phyloP scores from a whole-genome alignment of 2,113 vertebrate genomes.

The Clarias gariepinus region DNA sequence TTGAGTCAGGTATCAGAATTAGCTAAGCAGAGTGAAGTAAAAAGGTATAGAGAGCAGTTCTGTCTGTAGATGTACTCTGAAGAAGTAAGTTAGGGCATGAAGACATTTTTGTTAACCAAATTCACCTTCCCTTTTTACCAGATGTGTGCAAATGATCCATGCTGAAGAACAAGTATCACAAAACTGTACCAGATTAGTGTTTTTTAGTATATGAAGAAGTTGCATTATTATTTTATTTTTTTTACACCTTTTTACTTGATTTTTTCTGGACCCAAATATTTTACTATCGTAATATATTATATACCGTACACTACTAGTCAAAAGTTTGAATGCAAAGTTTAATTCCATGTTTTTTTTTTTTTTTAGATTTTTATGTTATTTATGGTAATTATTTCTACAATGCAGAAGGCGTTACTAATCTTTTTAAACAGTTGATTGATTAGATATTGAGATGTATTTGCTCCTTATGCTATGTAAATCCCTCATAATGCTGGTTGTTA shows the following conservation, averaged over 20 bases:
- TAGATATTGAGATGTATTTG: too few species aligned
- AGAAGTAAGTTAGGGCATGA: not conserved
- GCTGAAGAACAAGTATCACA: not conserved
- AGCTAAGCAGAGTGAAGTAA: not conserved
- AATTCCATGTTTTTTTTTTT: too few species aligned
- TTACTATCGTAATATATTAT: not conserved
- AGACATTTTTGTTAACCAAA: slow-evolving; percentile 14
- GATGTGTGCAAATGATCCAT: not conserved
- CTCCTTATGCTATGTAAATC: too few species aligned
- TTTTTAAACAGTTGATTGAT: too few species aligned
- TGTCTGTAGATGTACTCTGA: not conserved
- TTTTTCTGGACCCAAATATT: not conserved
- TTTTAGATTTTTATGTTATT: too few species aligned
- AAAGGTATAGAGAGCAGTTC: not conserved
- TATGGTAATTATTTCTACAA: too few species aligned
- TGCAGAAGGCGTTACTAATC: too few species aligned
- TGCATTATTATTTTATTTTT: too few species aligned
- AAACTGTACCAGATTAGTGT: not conserved
- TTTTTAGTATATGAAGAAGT: not conserved
- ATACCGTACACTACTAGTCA: not conserved
- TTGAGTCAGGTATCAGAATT: not conserved
- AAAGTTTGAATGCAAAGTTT: too few species aligned
- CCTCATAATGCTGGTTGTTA: too few species aligned
- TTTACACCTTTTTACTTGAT: not conserved
- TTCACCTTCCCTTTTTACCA: not conserved